Conservation (phyloP, 2,113 vertebrate genomes). For the Anolis carolinensis region DNA sequence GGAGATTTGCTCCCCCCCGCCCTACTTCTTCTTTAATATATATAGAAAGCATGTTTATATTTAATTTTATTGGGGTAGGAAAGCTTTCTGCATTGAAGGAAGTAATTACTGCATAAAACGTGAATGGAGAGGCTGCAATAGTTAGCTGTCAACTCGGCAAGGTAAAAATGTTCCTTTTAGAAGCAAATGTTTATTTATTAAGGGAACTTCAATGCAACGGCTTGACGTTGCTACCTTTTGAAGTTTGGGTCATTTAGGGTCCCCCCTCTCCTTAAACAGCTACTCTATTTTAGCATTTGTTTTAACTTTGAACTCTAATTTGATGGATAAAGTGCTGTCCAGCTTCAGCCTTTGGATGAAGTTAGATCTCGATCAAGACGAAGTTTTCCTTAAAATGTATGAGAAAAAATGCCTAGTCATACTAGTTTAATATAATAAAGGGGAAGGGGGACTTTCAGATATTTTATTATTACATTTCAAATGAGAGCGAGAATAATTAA, state of each 20-base stretch:
- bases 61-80: constrained; percentile 63
- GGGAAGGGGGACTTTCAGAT: constrained; percentile 20
- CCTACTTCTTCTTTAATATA: constrained; percentile 18
- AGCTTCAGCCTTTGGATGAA: constrained; percentile 5
- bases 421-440: background rate
- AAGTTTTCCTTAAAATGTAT: constrained; percentile 20
- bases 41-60: constrained; percentile 57
- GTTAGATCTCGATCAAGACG: constrained; percentile 3
- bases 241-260: constrained; percentile 20
- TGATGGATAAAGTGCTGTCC: constrained; percentile 31
- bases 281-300: constrained; percentile 21
- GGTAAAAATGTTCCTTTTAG: constrained; percentile 58
- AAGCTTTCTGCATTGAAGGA: constrained; percentile 56
- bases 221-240: constrained; percentile 39
- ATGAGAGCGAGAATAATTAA: constrained; percentile 34
- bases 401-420: constrained; percentile 10
- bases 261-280: constrained; percentile 22
- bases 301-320: constrained; percentile 48
- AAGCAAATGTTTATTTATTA: constrained; percentile 60
- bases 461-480: background rate
- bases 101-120: constrained; percentile 44
- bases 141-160: constrained; percentile 29
- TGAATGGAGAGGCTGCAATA: constrained; percentile 38
- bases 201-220: constrained; percentile 17
- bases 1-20: background rate